These are phyloP conservation scores for Drosophila recens DNA, from an alignment of 2,888 invertebrate genomes.

Conservation along the genomic window DNA sequence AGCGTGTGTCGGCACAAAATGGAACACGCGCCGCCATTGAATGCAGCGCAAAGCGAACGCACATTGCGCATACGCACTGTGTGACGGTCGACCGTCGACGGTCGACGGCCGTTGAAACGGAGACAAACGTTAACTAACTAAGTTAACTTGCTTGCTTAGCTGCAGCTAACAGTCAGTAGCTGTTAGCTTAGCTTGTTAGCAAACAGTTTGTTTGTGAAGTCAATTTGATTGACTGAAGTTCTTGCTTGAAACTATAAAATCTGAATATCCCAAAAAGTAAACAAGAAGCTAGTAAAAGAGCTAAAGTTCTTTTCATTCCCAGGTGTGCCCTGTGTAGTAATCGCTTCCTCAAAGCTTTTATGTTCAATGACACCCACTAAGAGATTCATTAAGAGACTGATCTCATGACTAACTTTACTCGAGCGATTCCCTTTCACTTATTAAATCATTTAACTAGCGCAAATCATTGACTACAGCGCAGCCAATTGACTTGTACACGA, in stretches of 20 bases:
- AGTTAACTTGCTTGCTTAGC: constrained; percentile 35
- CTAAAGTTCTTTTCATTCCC: background rate
- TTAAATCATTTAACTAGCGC: constrained; percentile 29
- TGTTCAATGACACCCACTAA: constrained; percentile 50
- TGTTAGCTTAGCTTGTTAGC: constrained; percentile 62
- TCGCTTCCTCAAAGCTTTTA: constrained; percentile 52
- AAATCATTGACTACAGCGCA: constrained; percentile 5
- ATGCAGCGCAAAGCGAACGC: constrained; percentile 37
- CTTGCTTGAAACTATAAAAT: constrained; percentile 2
- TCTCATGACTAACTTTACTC: constrained; percentile 58
- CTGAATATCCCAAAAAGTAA: background rate
- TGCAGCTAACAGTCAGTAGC: constrained; percentile 59
- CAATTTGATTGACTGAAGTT: constrained; percentile 45
- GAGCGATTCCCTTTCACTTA: constrained; percentile 67
- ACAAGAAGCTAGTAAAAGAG: background rate
- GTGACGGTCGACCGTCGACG: constrained; percentile 41
- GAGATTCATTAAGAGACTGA: constrained; percentile 60
- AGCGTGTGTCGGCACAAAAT: constrained; percentile 57
- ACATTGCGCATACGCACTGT: constrained; percentile 71
- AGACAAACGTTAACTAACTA: constrained; percentile 30
- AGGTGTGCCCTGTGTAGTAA: constrained; percentile 24
- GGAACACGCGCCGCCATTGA: constrained; percentile 70
- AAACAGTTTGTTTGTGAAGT: constrained; percentile 44
- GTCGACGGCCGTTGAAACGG: constrained; percentile 45
- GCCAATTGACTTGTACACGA: constrained; percentile 15